Evolutionary conservation across 2,888 invertebrate species (phyloP).

Genomic region (Crematogaster levior): DNA sequence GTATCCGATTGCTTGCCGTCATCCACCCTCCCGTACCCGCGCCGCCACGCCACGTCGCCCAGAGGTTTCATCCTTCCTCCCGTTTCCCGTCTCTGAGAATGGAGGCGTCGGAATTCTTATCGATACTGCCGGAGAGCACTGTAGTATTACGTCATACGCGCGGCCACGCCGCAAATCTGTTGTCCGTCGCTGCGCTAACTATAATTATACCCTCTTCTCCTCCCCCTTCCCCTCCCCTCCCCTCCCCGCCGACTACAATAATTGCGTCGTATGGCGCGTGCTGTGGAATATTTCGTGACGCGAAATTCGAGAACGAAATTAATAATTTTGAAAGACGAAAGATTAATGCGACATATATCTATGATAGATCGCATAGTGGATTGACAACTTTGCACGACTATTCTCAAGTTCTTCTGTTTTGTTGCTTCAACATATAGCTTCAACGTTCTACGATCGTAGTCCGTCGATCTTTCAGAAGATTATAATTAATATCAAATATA

Average conservation of each 20-base stretch:
- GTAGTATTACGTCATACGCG: constrained; percentile 77
- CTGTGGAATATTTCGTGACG: constrained; percentile 12
- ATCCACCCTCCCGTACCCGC: background rate
- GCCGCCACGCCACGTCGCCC: constrained; percentile 8
- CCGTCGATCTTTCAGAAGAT: background rate
- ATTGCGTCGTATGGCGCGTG: background rate
- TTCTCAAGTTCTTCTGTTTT: background rate
- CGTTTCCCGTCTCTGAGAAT: constrained; percentile 71
- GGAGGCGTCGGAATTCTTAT: constrained; percentile 82
- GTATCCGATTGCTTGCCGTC: constrained; percentile 52
- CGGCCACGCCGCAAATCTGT: constrained; percentile 61
- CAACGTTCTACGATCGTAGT: background rate
- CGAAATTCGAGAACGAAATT: constrained; percentile 9
- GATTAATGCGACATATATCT: background rate
- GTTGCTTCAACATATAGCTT: background rate
- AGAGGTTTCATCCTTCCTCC: constrained; percentile 39
- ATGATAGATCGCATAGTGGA: background rate
- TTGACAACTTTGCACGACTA: background rate
- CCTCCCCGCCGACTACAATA: background rate
- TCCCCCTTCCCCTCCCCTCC: background rate
- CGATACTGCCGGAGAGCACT: constrained; percentile 71
- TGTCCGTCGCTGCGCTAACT: constrained; percentile 52
- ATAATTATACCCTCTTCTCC: constrained; percentile 24
- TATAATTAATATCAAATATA: background rate
- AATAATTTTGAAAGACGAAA: background rate